Evolutionary conservation across 1,140 invertebrate species (phyloP), one percentile per base, ranked within the genome.

Genomic region (Aphidius gifuensis): DNA sequence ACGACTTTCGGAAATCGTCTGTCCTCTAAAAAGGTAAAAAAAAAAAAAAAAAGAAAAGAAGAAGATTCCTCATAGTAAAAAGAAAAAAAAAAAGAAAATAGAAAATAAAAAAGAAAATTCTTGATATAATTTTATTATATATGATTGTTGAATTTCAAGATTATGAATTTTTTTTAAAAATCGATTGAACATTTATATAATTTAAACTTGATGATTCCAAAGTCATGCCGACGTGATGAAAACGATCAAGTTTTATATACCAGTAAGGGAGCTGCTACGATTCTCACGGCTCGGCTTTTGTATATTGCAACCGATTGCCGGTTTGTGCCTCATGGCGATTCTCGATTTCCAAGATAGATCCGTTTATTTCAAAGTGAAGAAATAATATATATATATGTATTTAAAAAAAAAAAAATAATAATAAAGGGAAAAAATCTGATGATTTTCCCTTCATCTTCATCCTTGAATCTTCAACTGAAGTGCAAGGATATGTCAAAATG

Each of bases 231-330:
- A 64, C 43, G 61, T 62, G 23, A 32, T 32, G 23, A 32, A 32
- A 32, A 32, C 23, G 23, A 32, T 32, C 23, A 32, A 32, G 23
- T 32, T 32, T 32, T 32, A 32, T 32, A 32, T 32, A 32, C 23
- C 23, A 32, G 55, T 38, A 48, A 64, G 58, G 61, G 61, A 65
- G 63, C 67, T 68, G 70, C 67, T 66, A 67, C 65, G 68, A 72
- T 72, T 73, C 71, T 71, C 70, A 72, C 71, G 71, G 67, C 64
- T 68, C 64, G 57, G 54, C 54, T 6, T 51, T 61, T 21, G 21
- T 32, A 58, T 62, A 53, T 58, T 62, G 60, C 67, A 70, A 71
- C 64, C 64, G 60, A 61, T 48, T 58, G 50, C 49, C 9, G 54
- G 39, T 23, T 40, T 58, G 58, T 54, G 62, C 55, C 67, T 67